Base-by-base conservation (phyloP, 2,797 vertebrate genomes). In the Centropyge bicolor region DNA sequence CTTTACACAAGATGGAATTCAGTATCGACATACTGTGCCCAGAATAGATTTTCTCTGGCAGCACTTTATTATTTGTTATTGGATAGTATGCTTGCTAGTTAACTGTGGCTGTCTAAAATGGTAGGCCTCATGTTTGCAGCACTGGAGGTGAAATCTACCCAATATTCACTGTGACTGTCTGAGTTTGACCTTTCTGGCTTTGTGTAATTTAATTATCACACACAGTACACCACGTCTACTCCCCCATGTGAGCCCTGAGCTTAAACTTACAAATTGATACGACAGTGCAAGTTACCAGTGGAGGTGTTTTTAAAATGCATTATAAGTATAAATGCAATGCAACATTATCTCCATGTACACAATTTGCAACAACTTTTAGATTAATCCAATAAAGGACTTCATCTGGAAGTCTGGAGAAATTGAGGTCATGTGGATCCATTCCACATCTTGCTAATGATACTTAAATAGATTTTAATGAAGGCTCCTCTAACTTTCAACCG, bases 191-290 rank as follows among this genome's bases (percentile, higher is more conserved):
- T 55, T 56, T 70, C 20, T 66, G 3, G 27, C 27, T 51, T 40
- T 60, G 38, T 49, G 46, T 62, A 45, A 62, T 76, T 59, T 52
- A 51, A 57, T 63, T 45, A 41, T 38, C 19, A 36, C 9, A 41
- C 40, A 67, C 16, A 27, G 66, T 57, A 38, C 5, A 67, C 72
- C 64, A 78, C 43, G 68, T 83, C 72, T 55, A 63, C 76, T 64
- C 56, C 35, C 19, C 19, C 12, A 57, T 40, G 41, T 54, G 45
- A 60, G 41, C 9, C 41, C 22, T 40, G 27, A 56, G 12, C 19
- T 31, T 31, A 8, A 41, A 69, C 11, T 27, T 49, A 31, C 48
- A 70, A 41, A 0, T 6, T 66, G 16, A 57, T 51, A 22, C 17
- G 1, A 64, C 22, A 54, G 24, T 31, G 36, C 17, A 52, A 31